phyloP scores from a whole-genome alignment of 2,797 vertebrate species.

The Gila robusta region DNA sequence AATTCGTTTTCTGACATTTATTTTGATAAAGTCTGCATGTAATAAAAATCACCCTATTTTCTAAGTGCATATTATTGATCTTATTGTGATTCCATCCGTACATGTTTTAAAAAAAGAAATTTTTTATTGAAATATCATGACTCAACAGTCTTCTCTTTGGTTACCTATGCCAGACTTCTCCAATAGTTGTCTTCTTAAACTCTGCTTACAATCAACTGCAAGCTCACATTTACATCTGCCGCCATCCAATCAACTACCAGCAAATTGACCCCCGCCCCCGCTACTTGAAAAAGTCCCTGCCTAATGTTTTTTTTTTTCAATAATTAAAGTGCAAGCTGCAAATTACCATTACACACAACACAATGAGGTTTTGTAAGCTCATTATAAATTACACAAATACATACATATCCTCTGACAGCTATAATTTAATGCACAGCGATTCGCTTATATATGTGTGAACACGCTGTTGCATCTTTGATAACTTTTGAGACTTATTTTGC shows the following conservation, averaged over 20 bases:
- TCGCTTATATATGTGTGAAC: too few relatives aligned
- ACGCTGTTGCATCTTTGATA: too few relatives aligned
- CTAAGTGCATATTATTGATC: neutral
- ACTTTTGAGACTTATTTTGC: too few relatives aligned
- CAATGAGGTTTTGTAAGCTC: too few relatives aligned
- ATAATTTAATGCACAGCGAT: too few relatives aligned
- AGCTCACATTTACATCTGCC: neutral
- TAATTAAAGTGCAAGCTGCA: neutral
- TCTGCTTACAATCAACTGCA: neutral
- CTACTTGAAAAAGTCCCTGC: neutral
- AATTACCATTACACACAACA: too few relatives aligned
- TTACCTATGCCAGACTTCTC: neutral
- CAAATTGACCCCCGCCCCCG: neutral
- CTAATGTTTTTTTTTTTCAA: neutral
- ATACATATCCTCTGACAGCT: too few relatives aligned
- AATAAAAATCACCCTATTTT: neutral
- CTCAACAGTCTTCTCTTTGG: neutral
- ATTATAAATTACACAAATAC: too few relatives aligned
- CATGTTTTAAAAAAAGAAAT: too few relatives aligned
- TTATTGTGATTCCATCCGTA: neutral
- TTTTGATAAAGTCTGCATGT: neutral
- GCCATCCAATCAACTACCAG: neutral
- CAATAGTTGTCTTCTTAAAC: neutral
- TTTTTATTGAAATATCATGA: neutral
- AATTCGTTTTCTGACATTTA: neutral